phyloP scores from a whole-genome alignment of 1,140 invertebrate genomes.

The Rhyacophila brunnea region DNA sequence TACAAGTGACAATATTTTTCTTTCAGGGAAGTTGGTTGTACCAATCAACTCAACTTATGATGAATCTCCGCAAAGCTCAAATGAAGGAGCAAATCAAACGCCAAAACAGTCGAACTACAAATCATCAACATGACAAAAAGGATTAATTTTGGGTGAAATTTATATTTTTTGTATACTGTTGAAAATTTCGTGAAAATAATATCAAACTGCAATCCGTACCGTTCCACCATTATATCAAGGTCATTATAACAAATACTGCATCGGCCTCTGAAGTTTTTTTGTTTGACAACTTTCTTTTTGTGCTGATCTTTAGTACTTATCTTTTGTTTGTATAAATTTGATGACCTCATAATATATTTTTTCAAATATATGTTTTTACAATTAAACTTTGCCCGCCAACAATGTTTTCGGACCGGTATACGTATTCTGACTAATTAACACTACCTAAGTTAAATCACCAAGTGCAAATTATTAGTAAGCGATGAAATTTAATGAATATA shows the following conservation, averaged over 20 bases:
- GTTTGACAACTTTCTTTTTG: too few species aligned
- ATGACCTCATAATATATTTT: too few species aligned
- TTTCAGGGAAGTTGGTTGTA: constrained; percentile 81
- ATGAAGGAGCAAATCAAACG: constrained; percentile 58
- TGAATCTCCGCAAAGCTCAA: constrained; percentile 75
- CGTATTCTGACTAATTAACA: not conserved
- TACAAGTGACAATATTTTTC: too few species aligned
- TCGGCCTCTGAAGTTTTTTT: too few species aligned
- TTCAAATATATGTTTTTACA: too few species aligned
- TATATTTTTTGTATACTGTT: not conserved
- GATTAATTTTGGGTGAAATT: constrained; percentile 1
- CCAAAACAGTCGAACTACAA: constrained; percentile 20
- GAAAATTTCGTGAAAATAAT: not conserved
- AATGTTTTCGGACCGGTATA: too few species aligned
- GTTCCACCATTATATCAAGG: not conserved
- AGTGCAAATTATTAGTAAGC: constrained; percentile 4
- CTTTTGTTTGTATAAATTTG: too few species aligned
- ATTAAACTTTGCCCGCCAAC: too few species aligned
- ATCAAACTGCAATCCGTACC: not conserved
- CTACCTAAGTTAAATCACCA: constrained; percentile 2
- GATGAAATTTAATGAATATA: too few species aligned
- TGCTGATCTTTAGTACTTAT: too few species aligned
- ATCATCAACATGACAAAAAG: constrained; percentile 1
- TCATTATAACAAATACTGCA: not conserved
- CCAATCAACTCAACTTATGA: constrained; percentile 82